Percentiles rank a stretch among this genome's conserved stretches.
Evolutionary conservation across 2,888 invertebrate genomes (phyloP).

Genomic region (Syrista parreyssii): DNA sequence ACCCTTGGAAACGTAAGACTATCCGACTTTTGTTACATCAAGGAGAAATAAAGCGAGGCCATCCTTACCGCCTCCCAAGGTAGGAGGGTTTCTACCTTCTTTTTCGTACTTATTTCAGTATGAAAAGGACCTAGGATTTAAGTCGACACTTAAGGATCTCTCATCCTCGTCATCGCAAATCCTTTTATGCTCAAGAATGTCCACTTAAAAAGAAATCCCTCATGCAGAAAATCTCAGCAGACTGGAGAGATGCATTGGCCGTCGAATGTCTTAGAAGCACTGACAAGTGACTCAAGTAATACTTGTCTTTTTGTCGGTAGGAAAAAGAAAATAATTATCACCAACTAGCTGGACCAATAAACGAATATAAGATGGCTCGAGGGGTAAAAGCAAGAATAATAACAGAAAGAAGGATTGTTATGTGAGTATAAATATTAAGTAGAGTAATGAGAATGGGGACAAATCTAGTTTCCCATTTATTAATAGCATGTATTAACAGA

Average conservation of each 20-base stretch:
- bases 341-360: background rate
- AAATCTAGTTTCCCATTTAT: background rate
- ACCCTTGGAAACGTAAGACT: slow-evolving; percentile 14
- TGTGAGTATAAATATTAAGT: background rate
- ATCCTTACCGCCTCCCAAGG: background rate
- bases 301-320: background rate
- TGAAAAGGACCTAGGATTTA: background rate
- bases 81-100: background rate
- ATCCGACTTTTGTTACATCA: slow-evolving; percentile 16
- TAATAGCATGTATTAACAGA: background rate
- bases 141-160: background rate
- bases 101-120: background rate
- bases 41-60: background rate
- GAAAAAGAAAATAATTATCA: background rate
- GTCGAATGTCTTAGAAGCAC: background rate
- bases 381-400: background rate
- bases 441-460: background rate
- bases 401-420: background rate
- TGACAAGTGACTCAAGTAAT: background rate
- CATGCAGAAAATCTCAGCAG: background rate
- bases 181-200: background rate
- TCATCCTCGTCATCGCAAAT: background rate
- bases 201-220: background rate
- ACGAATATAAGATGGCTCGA: background rate
- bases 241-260: background rate